Conservation (phyloP, 2,113 vertebrate genomes). For the Pseudonaja textilis region DNA sequence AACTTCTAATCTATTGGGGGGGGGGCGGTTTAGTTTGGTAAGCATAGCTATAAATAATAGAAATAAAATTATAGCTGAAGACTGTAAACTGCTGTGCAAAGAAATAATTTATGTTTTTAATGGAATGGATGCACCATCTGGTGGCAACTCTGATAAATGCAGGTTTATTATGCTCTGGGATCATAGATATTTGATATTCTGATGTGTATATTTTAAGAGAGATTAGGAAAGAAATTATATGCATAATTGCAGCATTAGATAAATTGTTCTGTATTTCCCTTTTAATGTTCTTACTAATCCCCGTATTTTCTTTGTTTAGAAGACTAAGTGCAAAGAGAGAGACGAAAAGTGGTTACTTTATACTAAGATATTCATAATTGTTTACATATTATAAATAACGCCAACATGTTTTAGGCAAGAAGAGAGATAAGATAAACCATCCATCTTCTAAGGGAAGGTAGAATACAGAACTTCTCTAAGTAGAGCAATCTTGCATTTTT, state of each 20-base stretch:
- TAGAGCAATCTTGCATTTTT: not conserved
- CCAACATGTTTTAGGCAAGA: not conserved
- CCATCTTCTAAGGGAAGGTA: not conserved
- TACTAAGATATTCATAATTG: not conserved
- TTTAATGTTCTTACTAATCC: not conserved
- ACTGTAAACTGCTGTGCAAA: slow-evolving; percentile 2
- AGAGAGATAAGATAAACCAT: not conserved
- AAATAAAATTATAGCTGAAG: not conserved
- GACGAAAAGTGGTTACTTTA: not conserved
- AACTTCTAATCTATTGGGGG: not conserved
- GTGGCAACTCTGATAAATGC: slow-evolving; percentile 50
- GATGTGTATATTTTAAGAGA: not conserved
- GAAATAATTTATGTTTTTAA: slow-evolving; percentile 14
- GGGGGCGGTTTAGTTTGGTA: not conserved
- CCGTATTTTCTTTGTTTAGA: not conserved
- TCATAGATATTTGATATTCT: not conserved
- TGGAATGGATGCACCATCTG: slow-evolving; percentile 55
- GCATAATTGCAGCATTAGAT: not conserved
- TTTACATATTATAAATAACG: not conserved
- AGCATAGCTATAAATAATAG: not conserved
- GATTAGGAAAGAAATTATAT: not conserved
- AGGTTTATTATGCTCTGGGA: not conserved
- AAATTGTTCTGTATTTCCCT: not conserved
- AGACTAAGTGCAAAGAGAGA: not conserved
- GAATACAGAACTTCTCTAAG: not conserved